Base-by-base conservation (phyloP, 2,113 vertebrate genomes). In the Pleuronectes platessa region DNA sequence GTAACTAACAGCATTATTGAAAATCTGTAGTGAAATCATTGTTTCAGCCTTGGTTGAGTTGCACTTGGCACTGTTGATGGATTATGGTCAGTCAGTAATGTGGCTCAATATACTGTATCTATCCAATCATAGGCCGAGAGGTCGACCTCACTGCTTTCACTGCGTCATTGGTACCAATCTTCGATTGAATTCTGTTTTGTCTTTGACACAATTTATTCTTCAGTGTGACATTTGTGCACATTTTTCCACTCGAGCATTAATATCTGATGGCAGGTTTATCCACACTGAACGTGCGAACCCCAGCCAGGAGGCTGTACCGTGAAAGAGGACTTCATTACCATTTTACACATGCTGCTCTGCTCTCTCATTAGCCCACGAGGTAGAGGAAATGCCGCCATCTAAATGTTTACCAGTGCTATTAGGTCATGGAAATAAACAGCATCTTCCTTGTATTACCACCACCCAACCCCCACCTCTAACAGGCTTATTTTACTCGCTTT, bases 391-490 rank as follows among this genome's bases (percentile, higher is more conserved):
- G 88, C 79, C 86, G 82, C 31, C 71, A 78, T 90, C 68, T 70
- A 88, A 86, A 87, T 87, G 74, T 86, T 90, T 83, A 85, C 63
- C 83, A 65, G 76, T 15, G 37, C 78, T 37, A 51, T 84, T 78
- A 89, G 78, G 88, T 89, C 82, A 91, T 90, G 82, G 90, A 91
- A 92, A 88, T 86, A 76, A 90, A 85, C 84, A 73, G 61, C 66
- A 63, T 76, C 84, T 85, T 61, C 26, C 26, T 80, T 40, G 56
- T 63, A 27, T 77, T 27, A 63, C 58, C 67, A 21, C 5, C 49
- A 42, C 26, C 14, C 59, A 42, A 20, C 53, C 51, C 18, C 55
- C 61, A 20, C 37, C 60, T n/a, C 62, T 27, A 37, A 49, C 13
- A 31, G 26, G 6, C 51, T 42, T 40, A n/a, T 14, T 24, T 27